Conservation (phyloP, 2,888 invertebrate genomes). For the Heteromurus nitidus region DNA sequence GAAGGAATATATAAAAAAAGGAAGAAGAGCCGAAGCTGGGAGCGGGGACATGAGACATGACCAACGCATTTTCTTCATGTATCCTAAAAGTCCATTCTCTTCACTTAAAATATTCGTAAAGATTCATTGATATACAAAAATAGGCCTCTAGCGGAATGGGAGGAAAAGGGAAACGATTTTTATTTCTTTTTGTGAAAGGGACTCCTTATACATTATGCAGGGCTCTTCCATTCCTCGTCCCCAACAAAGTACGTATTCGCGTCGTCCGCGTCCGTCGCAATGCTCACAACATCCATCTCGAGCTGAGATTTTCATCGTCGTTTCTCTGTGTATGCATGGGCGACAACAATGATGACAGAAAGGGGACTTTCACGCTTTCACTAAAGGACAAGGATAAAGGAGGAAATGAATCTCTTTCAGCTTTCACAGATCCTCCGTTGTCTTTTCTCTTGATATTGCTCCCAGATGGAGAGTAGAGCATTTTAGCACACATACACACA, state of each 20-base stretch:
- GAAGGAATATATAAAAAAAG: no score
- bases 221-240: background rate
- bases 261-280: background rate
- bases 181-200: no score
- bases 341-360: conserved; percentile 25
- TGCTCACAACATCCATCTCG: background rate
- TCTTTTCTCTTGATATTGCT: conserved; percentile 23
- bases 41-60: no score
- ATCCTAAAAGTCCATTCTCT: no score
- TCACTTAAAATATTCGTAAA: no score
- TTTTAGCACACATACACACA: no score
- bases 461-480: no score
- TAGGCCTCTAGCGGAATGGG: no score
- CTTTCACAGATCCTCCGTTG: conserved; percentile 28
- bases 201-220: conserved; percentile 27
- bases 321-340: conserved; percentile 7
- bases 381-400: conserved; percentile 8
- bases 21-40: no score
- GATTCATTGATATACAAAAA: no score
- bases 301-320: background rate
- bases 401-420: conserved; percentile 37
- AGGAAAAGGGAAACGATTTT: no score
- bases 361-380: conserved; percentile 13
- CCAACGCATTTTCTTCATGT: no score
- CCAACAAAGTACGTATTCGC: background rate